These are phyloP conservation scores for Elegia similella DNA, from an alignment of 2,888 invertebrate genomes.

Conservation along the genomic window DNA sequence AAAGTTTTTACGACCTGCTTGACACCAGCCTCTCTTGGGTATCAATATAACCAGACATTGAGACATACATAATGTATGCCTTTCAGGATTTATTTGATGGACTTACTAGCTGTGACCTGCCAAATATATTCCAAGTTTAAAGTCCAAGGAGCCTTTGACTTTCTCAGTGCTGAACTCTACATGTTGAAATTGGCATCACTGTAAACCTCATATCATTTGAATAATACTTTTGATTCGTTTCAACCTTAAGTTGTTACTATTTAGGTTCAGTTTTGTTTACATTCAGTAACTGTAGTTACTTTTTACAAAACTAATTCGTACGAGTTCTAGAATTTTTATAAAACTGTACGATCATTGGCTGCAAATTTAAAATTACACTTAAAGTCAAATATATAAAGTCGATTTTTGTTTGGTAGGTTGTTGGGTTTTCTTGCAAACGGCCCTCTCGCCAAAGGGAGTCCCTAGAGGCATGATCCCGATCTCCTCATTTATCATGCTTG, in stretches of 20 bases:
- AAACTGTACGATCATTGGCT: constrained; percentile 39
- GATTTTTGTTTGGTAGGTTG: constrained; percentile 42
- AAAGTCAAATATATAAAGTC: constrained; percentile 33
- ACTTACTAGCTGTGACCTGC: constrained; percentile 43
- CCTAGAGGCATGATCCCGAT: constrained; percentile 75
- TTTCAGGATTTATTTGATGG: constrained; percentile 26
- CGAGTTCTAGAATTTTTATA: constrained; percentile 62
- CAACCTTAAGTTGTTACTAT: constrained; percentile 36
- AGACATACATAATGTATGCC: too few species aligned
- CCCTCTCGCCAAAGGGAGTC: constrained; percentile 64
- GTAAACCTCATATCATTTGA: constrained; percentile 19
- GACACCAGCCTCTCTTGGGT: too few species aligned
- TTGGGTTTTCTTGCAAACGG: constrained; percentile 54
- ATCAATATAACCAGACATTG: too few species aligned
- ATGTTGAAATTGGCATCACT: constrained; percentile 56
- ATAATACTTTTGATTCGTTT: constrained; percentile 28
- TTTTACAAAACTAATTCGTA: constrained; percentile 71
- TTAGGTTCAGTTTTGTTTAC: constrained; percentile 39
- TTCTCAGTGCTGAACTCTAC: constrained; percentile 64
- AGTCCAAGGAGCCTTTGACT: constrained; percentile 58
- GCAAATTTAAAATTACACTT: constrained; percentile 34
- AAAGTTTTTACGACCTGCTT: too few species aligned
- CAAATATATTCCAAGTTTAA: constrained; percentile 64
- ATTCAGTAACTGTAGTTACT: constrained; percentile 47
- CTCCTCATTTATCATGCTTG: constrained; percentile 78